These are phyloP conservation scores for Macropus fuliginosus DNA, from an alignment of 2,797 vertebrate species.

Conservation along the genomic window DNA sequence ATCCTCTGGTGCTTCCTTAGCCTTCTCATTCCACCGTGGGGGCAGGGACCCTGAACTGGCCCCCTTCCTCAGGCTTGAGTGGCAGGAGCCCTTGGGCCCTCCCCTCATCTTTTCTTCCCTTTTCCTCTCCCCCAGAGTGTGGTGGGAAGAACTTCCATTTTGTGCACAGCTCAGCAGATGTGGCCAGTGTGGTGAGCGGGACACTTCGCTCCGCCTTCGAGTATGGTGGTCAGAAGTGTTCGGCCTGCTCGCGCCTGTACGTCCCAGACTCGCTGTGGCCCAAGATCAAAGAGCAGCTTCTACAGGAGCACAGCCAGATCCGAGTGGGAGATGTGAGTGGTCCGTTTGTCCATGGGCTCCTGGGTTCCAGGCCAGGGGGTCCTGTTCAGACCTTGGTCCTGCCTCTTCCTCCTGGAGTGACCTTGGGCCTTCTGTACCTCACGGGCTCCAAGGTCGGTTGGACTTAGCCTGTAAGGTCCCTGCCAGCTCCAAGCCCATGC, in stretches of 20 bases:
- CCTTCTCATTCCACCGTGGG: neutral
- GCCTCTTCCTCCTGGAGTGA: conserved; percentile 42
- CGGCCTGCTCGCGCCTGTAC: conserved; percentile 96
- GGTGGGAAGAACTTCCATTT: conserved; percentile 99
- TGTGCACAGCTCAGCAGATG: conserved; percentile 91
- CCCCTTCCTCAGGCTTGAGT: rapidly evolving
- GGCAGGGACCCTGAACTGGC: neutral
- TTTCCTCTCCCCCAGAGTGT: conserved; percentile 88
- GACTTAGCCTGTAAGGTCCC: neutral
- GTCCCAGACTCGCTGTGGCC: conserved; percentile 92
- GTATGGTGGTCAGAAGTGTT: conserved; percentile 96
- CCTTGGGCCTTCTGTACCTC: neutral
- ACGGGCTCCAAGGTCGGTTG: neutral
- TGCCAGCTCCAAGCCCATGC: neutral
- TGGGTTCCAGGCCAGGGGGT: conserved; percentile 75
- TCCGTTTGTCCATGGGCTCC: conserved; percentile 75
- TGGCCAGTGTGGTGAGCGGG: conserved; percentile 91
- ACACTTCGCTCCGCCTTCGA: conserved; percentile 96
- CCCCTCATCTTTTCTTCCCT: rapidly evolving
- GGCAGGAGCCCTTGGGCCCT: too few relatives aligned
- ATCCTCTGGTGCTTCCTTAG: neutral
- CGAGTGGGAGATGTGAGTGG: conserved; percentile 93
- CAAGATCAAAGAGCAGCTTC: conserved; percentile 89
- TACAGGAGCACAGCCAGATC: conserved; percentile 89
- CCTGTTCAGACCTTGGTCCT: conserved; percentile 64